A percentile compares a stretch with the other conserved stretches of the same genome.
Evolutionary conservation across 37 sponge, comb jelly and placozoan species (phyloP).

Genomic region (Amphimedon queenslandica): DNA sequence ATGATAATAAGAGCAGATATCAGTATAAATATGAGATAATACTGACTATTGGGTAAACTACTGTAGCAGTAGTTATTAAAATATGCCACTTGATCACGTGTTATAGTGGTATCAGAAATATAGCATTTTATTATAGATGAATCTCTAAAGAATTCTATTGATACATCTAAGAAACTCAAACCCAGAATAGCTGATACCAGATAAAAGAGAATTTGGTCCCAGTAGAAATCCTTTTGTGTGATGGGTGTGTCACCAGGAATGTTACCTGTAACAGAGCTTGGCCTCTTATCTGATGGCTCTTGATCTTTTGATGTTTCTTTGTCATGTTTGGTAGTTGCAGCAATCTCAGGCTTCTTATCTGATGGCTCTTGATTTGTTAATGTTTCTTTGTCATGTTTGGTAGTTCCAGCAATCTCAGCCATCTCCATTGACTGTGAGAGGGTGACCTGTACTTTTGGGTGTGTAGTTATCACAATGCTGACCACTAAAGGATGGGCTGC

Average conservation of each 20-base stretch:
- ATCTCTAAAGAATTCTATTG: slow-evolving; percentile 19
- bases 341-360: neutral
- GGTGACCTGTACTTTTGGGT: too few species aligned
- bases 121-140: neutral
- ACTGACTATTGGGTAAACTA: slow-evolving; percentile 22
- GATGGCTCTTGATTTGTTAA: neutral
- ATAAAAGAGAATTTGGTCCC: slow-evolving; percentile 34
- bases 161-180: slow-evolving; percentile 19
- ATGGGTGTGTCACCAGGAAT: slow-evolving; percentile 1
- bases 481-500: too few species aligned
- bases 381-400: neutral
- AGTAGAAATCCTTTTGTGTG: slow-evolving; percentile 29
- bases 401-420: neutral
- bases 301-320: neutral
- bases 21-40: slow-evolving; percentile 29
- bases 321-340: neutral
- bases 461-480: too few species aligned
- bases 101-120: neutral
- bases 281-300: neutral
- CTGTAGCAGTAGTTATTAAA: slow-evolving; percentile 38
- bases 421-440: neutral
- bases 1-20: slow-evolving; percentile 30
- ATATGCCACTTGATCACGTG: slow-evolving; percentile 16
- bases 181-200: slow-evolving; percentile 25
- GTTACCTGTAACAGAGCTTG: too few species aligned